Evolutionary conservation across 1,140 invertebrate genomes (phyloP).

Genomic region (Drosophila nebulosa): DNA sequence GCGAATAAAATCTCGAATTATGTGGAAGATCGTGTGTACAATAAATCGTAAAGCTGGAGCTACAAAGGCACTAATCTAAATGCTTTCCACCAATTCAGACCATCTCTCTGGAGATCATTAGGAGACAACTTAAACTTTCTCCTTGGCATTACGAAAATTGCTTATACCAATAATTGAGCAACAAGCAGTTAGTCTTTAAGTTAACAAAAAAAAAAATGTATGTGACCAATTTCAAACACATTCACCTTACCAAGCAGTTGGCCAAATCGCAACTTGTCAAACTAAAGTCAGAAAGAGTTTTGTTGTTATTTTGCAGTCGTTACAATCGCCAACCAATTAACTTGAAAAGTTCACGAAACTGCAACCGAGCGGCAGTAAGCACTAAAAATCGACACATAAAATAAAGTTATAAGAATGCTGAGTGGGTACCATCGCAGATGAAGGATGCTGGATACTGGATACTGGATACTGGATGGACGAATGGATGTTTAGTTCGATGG

Average conservation of each 20-base stretch:
- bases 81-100: neutral
- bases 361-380: slow-evolving; percentile 71
- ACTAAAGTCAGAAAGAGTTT: slow-evolving; percentile 8
- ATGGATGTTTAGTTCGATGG: slow-evolving; percentile 1
- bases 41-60: neutral
- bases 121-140: neutral
- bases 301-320: slow-evolving; percentile 41
- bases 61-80: neutral
- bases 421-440: slow-evolving; percentile 30
- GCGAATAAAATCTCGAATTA: neutral
- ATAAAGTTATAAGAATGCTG: slow-evolving; percentile 73
- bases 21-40: neutral
- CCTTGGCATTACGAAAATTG: neutral
- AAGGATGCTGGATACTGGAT: slow-evolving; percentile 41
- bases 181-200: neutral
- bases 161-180: neutral
- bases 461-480: slow-evolving; percentile 21
- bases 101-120: neutral
- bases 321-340: slow-evolving; percentile 72
- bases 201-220: neutral
- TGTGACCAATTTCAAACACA: slow-evolving; percentile 33
- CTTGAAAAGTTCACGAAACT: slow-evolving; percentile 73
- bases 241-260: slow-evolving; percentile 26
- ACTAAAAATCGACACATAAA: slow-evolving; percentile 78
- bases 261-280: slow-evolving; percentile 21